These are phyloP conservation scores for Circaetus cinerascens DNA, from an alignment of 2,113 vertebrate species.

Conservation along the genomic window DNA sequence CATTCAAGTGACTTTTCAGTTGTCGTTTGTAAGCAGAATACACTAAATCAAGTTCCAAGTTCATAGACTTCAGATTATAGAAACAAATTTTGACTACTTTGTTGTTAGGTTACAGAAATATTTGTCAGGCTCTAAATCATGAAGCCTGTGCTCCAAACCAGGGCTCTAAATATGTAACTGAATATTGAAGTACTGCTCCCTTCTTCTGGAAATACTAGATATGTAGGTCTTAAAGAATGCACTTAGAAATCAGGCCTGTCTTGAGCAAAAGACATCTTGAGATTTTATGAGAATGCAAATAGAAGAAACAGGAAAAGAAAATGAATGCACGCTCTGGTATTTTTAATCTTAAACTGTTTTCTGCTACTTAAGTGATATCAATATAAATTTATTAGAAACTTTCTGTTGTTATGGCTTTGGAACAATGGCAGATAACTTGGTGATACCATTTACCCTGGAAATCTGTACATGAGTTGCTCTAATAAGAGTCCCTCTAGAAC, in stretches of 20 bases:
- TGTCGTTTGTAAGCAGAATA: not conserved
- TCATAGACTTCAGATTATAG: not conserved
- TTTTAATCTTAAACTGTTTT: not conserved
- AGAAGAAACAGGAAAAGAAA: not conserved
- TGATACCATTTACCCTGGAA: not conserved
- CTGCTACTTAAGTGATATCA: not conserved
- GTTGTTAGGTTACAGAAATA: not conserved
- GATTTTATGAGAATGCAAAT: not conserved
- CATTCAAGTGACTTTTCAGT: not conserved
- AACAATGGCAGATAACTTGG: not conserved
- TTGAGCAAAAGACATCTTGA: not conserved
- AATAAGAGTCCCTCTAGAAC: not conserved
- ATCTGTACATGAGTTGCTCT: not conserved
- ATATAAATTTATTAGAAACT: not conserved
- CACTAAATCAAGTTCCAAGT: not conserved
- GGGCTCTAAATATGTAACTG: not conserved
- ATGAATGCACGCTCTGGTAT: not conserved
- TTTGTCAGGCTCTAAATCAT: not conserved
- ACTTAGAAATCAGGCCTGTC: not conserved
- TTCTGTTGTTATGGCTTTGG: not conserved
- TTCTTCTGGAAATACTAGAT: not conserved
- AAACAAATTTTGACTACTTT: not conserved
- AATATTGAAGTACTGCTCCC: accelerated
- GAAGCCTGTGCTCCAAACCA: not conserved
- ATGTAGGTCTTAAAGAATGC: not conserved